Evolutionary conservation across 2,113 vertebrate genomes (phyloP).

Genomic region (Amazona guildingii): DNA sequence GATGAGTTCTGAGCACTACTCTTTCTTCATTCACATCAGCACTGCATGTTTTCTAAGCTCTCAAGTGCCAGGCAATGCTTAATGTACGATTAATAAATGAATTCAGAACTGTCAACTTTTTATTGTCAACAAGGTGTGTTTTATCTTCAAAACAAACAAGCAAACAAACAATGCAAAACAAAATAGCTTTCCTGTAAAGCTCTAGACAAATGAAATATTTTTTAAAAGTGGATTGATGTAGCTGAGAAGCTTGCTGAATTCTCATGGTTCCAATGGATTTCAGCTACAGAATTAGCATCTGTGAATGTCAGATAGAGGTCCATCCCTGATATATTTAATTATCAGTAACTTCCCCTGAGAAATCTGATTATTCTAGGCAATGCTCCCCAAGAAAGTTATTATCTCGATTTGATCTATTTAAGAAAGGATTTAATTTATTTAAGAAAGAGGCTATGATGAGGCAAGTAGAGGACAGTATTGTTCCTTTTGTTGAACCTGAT

Average conservation of each 20-base stretch:
- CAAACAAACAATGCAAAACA: neutral
- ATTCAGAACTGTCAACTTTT: neutral
- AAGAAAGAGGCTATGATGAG: slow-evolving; percentile 6
- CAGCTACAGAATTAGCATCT: neutral
- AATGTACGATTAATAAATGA: neutral
- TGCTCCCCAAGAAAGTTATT: slow-evolving; percentile 36
- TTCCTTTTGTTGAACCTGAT: slow-evolving; percentile 20
- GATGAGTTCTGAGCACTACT: neutral
- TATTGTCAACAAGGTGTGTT: neutral
- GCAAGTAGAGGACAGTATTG: neutral
- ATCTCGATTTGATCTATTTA: slow-evolving; percentile 38
- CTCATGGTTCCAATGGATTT: neutral
- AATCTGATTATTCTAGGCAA: slow-evolving; percentile 27
- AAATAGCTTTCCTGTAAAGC: neutral
- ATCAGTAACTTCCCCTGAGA: slow-evolving; percentile 21
- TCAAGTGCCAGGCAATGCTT: neutral
- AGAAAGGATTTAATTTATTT: slow-evolving; percentile 37
- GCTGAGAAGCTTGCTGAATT: neutral
- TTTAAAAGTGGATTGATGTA: neutral
- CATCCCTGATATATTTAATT: neutral
- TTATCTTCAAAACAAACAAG: slow-evolving; percentile 5
- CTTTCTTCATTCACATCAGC: neutral
- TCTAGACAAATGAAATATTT: neutral
- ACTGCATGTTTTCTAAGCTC: neutral
- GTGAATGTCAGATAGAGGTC: slow-evolving; percentile 24